Evolutionary conservation across 2,888 invertebrate genomes (phyloP).

Genomic region (Craniophora ligustri): DNA sequence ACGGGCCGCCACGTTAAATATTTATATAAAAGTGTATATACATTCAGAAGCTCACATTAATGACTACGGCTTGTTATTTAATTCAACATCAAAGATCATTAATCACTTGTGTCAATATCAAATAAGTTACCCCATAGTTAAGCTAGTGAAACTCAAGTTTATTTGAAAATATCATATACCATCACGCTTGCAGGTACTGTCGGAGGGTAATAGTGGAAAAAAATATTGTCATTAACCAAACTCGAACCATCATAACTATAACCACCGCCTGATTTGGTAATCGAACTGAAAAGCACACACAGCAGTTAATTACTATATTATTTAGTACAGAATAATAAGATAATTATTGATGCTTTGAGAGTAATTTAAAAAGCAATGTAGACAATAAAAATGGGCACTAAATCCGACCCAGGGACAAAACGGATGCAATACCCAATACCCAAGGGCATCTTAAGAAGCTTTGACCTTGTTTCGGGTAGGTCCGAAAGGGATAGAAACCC

Average conservation of each 20-base stretch:
- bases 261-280: too few relatives aligned
- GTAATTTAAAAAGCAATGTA: background rate
- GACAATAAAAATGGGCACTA: background rate
- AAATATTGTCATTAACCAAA: too few relatives aligned
- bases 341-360: too few relatives aligned
- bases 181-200: too few relatives aligned
- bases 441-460: slow-evolving; percentile 34
- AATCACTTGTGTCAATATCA: slow-evolving; percentile 36
- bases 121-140: slow-evolving; percentile 19
- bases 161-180: slow-evolving; percentile 28
- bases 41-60: too few relatives aligned
- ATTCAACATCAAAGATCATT: slow-evolving; percentile 27
- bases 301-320: too few relatives aligned
- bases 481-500: slow-evolving; percentile 14
- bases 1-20: too few relatives aligned
- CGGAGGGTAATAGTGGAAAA: too few relatives aligned
- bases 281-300: too few relatives aligned
- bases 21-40: too few relatives aligned
- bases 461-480: slow-evolving; percentile 4
- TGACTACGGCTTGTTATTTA: slow-evolving; percentile 18
- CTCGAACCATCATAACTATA: too few relatives aligned
- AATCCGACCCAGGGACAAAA: background rate
- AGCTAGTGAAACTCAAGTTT: slow-evolving; percentile 15
- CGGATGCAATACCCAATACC: slow-evolving; percentile 25
- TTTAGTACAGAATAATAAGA: too few relatives aligned